Conservation (phyloP, 2,888 invertebrate genomes). For the Cremastobaeus sp. region DNA sequence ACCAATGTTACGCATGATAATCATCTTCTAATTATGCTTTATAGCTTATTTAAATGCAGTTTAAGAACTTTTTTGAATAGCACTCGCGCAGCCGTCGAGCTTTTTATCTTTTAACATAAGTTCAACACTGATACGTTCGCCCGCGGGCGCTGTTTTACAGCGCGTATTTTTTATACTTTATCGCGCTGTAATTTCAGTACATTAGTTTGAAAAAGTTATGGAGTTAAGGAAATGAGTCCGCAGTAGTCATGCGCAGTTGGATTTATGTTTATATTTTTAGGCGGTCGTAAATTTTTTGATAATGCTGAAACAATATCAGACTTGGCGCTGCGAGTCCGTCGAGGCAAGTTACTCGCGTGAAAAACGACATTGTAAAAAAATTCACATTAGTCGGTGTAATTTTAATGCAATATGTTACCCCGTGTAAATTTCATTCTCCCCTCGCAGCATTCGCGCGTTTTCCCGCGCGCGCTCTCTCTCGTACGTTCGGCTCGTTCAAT, state of each 20-base stretch:
- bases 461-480: slow-evolving; percentile 4
- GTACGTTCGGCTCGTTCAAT: slow-evolving; percentile 35
- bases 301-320: slow-evolving; percentile 52
- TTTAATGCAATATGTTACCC: slow-evolving; percentile 36
- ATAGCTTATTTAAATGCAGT: slow-evolving; percentile 57
- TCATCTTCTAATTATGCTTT: slow-evolving; percentile 57
- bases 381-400: slow-evolving; percentile 46
- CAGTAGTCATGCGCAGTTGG: slow-evolving; percentile 30
- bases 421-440: slow-evolving; percentile 40
- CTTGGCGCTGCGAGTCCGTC: slow-evolving; percentile 34
- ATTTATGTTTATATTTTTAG: slow-evolving; percentile 52
- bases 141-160: slow-evolving; percentile 30
- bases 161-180: slow-evolving; percentile 42
- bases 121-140: slow-evolving; percentile 44
- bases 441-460: slow-evolving; percentile 2
- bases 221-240: slow-evolving; percentile 47
- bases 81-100: slow-evolving; percentile 28
- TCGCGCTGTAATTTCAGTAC: slow-evolving; percentile 43
- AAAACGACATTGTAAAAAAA: slow-evolving; percentile 20
- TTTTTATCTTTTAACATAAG: slow-evolving; percentile 48
- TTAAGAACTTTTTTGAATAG: slow-evolving; percentile 49
- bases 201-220: slow-evolving; percentile 50
- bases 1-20: slow-evolving; percentile 48
- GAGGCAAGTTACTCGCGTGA: slow-evolving; percentile 24
- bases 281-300: slow-evolving; percentile 41